Conservation (phyloP, 2,113 vertebrate genomes). For the Dolichallabes microphthalmus region DNA sequence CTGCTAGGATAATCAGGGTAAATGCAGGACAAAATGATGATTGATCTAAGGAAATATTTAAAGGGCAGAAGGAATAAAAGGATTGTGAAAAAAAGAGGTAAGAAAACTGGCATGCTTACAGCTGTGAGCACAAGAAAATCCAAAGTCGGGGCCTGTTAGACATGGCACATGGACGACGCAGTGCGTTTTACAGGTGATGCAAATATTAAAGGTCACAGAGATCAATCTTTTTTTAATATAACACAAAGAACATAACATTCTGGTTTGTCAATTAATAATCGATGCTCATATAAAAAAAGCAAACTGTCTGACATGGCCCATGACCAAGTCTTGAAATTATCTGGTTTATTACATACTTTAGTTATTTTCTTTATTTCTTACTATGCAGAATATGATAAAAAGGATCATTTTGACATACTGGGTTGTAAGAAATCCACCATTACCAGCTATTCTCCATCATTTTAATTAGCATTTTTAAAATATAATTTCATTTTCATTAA, state of each 20-base stretch:
- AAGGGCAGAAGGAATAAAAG: not conserved
- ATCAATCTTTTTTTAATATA: not conserved
- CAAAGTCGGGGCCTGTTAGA: not conserved
- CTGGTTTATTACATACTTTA: not conserved
- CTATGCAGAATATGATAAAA: not conserved
- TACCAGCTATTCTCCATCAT: too few species aligned
- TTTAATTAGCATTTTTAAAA: too few species aligned
- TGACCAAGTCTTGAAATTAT: not conserved
- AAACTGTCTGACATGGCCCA: not conserved
- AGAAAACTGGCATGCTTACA: not conserved
- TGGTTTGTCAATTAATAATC: not conserved
- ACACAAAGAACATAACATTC: not conserved
- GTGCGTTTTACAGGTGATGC: not conserved
- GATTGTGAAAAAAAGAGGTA: not conserved
- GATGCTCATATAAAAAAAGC: not conserved
- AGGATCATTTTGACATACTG: too few species aligned
- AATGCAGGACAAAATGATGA: not conserved
- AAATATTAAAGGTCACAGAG: not conserved
- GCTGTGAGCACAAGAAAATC: not conserved
- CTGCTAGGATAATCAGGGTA: not conserved
- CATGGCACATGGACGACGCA: not conserved
- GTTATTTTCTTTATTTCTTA: not conserved
- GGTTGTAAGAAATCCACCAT: too few species aligned
- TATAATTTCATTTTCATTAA: too few species aligned
- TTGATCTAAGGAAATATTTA: constrained; percentile 13